A percentile compares a stretch with the other conserved stretches of the same genome.
phyloP scores from a whole-genome alignment of 2,797 vertebrate species.

The Lepus townsendii region DNA sequence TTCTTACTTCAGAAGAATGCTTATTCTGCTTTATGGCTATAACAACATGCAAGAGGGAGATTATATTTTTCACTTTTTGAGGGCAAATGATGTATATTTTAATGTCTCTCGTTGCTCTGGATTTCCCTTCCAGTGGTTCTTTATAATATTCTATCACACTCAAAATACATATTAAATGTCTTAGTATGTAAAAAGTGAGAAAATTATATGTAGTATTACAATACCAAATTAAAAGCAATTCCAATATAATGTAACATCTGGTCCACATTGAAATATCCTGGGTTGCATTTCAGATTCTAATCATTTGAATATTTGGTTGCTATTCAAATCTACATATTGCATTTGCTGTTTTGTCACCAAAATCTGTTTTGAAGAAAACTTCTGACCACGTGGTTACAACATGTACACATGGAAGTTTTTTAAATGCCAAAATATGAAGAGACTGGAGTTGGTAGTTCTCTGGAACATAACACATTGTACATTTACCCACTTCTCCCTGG shows the following conservation, averaged over 20 bases:
- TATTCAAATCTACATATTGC: neutral
- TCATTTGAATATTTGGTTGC: neutral
- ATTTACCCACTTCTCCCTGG: neutral
- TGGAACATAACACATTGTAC: neutral
- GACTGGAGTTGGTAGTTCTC: neutral
- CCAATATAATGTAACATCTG: neutral
- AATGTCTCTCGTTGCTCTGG: neutral
- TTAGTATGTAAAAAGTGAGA: neutral
- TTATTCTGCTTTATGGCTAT: constrained; percentile 20
- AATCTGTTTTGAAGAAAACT: neutral
- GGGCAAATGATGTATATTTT: neutral
- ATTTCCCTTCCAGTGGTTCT: neutral
- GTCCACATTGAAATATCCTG: neutral
- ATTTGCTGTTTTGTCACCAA: neutral
- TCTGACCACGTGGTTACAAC: too few species aligned
- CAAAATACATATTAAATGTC: constrained; percentile 18
- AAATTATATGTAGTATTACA: neutral
- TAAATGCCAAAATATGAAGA: neutral
- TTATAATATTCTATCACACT: neutral
- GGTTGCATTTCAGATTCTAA: neutral
- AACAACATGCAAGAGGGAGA: neutral
- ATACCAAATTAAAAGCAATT: neutral
- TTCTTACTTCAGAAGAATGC: neutral
- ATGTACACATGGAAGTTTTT: neutral
- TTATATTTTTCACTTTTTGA: neutral